Base-by-base conservation (phyloP, 2,888 invertebrate species). In the Chymomyza amoena region DNA sequence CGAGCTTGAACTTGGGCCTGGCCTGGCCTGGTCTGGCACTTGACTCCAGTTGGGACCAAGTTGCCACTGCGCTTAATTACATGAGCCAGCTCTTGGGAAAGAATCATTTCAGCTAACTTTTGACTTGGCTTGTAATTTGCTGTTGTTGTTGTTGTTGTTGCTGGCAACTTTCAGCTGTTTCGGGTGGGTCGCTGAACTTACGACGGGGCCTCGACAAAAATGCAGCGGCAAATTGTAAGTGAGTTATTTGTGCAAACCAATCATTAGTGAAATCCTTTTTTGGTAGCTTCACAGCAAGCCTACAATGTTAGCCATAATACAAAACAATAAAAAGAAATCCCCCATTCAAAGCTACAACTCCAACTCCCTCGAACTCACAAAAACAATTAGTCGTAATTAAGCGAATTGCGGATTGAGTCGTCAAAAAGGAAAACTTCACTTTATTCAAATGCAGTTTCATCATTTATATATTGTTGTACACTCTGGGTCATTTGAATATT, bases 371-470 rank as follows among this genome's bases (percentile, higher is more conserved):
- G 20, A 4, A 57, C 15, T 72, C 70, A 78, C 74, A 78, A 72
- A 75, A 80, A 77, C 87, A 88, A 88, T 88, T 88, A 88, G 68
- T 74, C 64, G 75, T 74, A 81, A 87, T 88, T 88, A 87, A 74
- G 45, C 66, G 77, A 87, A 88, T 84, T 88, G 45, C 66, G 77
- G 84, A 84, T 84, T 88, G 88, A 84, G 88, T 81, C 70, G 87
- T 84, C 84, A 77, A 62, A 62, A 66, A 52, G 61, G 56, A 68
- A 57, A 28, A 25, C 57, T 25, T 28, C 6, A 7, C 64, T 68
- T 69, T 72, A 80, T 78, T 76, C 75, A 83, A 87, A 88, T 86
- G 84, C 88, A 76, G 71, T 75, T 73, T 32, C 32, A 32, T 32
- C 32, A 32, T 25, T 25, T 4, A 25, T 25, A 25, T 25, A 25